Evolutionary conservation across 2,888 invertebrate species (phyloP), one percentile per base, ranked within the genome.

Genomic region (Ptychoptera contaminata): DNA sequence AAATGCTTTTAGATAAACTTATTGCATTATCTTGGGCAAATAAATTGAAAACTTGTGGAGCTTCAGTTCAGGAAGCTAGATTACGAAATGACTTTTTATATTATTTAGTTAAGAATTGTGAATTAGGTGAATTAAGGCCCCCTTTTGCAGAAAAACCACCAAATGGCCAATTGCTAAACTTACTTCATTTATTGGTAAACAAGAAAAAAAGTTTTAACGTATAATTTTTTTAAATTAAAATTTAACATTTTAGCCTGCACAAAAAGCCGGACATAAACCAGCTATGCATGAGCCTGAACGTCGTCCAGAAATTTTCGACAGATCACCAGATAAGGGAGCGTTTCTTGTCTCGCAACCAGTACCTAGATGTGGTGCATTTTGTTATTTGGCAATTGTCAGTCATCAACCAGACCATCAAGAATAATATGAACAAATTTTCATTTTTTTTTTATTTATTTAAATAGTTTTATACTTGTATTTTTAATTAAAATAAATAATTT

Each of bases 341-440:
- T 74, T 74, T 56, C 56, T 73, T 39, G 68, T 72, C 1, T 63
- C 70, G 1, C 73, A 73, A 50, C 73, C 73, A 3, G 67, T 73
- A 5, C 73, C 73, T 2, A 61, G 70, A 49, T 71, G 71, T 54
- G 73, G 73, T 2, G 72, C 72, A 1, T 74, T 74, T 56, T 73
- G 72, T 54, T 73, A 73, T 53, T 58, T 73, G 40, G 71, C 73
- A 6, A 71, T 73, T 23, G 65, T 72, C 6, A 64, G 58, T 48
- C 54, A 52, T 46, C 49, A 54, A 14, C 48, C 52, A 7, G 36
- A 46, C 3, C 23, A 7, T 23, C 23, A 23, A 23, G 23, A 23
- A 5, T 23, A 23, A 23, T 23, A 5, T 23, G 3, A 2, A 39
- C 34, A 12, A 14, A 5, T 8, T 43, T 9, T 23, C 23, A 3